Evolutionary conservation across 2,888 invertebrate genomes (phyloP).

Genomic region (Sarcophaga carnaria): DNA sequence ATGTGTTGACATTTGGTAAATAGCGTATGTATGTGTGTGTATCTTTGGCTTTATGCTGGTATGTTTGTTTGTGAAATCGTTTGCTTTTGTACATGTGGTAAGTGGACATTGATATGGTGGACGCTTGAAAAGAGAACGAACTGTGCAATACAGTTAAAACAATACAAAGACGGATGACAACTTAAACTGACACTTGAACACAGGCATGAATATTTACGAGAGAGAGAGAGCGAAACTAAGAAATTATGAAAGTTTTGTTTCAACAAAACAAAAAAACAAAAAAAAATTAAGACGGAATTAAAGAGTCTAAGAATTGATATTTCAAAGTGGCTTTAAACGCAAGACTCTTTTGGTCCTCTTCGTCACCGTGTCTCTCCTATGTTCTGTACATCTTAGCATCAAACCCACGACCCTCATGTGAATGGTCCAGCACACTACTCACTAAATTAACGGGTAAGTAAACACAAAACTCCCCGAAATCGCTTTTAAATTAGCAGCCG

Average conservation of each 20-base stretch:
- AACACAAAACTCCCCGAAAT: too few relatives aligned
- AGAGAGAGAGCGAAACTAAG: not conserved
- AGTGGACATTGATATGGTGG: slow-evolving; percentile 21
- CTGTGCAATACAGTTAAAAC: slow-evolving; percentile 30
- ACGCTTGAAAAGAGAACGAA: slow-evolving; percentile 14
- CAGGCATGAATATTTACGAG: slow-evolving; percentile 43
- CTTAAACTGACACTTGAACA: slow-evolving; percentile 57
- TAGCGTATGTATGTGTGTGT: slow-evolving; percentile 25
- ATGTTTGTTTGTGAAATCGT: slow-evolving; percentile 2
- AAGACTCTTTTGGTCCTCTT: too few relatives aligned
- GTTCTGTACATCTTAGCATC: too few relatives aligned
- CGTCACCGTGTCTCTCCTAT: too few relatives aligned
- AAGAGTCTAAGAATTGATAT: too few relatives aligned
- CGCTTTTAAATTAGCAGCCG: too few relatives aligned
- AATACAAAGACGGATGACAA: slow-evolving; percentile 51
- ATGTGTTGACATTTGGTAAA: slow-evolving; percentile 65
- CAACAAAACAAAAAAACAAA: too few relatives aligned
- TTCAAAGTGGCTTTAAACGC: too few relatives aligned
- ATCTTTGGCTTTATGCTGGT: slow-evolving; percentile 19
- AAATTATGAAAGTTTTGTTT: not conserved
- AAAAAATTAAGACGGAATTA: too few relatives aligned
- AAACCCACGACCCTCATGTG: too few relatives aligned
- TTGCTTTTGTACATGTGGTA: slow-evolving; percentile 30
- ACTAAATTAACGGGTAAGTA: too few relatives aligned
- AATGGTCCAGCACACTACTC: too few relatives aligned